These are phyloP conservation scores for Cossypha polioptera DNA, from an alignment of 2,797 vertebrate species.

Conservation along the genomic window DNA sequence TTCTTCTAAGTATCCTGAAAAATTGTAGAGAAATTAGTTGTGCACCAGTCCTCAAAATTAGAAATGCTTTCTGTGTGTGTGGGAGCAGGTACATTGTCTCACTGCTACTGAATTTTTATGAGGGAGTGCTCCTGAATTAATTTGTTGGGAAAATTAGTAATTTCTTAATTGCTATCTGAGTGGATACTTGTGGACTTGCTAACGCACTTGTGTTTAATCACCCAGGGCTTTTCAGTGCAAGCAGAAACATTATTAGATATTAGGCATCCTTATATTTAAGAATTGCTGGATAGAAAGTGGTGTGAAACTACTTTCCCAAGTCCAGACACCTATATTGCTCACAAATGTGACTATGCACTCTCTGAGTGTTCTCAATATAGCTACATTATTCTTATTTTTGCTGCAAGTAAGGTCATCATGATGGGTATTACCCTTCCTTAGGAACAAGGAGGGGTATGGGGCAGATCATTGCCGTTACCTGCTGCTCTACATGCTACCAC, in stretches of 20 bases:
- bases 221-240: neutral
- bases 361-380: neutral
- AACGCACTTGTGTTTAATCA: neutral
- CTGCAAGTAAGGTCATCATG: neutral
- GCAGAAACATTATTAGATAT: neutral
- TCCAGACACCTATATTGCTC: neutral
- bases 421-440: neutral
- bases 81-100: neutral
- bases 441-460: neutral
- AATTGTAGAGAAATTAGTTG: neutral
- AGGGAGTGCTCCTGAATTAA: neutral
- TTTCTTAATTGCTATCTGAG: neutral
- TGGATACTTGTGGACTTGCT: neutral
- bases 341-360: neutral
- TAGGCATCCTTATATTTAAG: neutral
- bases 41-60: neutral
- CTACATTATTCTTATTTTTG: neutral
- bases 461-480: neutral
- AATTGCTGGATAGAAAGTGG: neutral
- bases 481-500: accelerated
- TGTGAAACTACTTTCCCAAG: neutral
- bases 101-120: neutral
- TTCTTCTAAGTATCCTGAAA: neutral
- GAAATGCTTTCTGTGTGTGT: neutral
- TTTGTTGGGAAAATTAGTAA: neutral